Evolutionary conservation across 2,888 invertebrate species (phyloP).

Genomic region (Adineta ricciae): DNA sequence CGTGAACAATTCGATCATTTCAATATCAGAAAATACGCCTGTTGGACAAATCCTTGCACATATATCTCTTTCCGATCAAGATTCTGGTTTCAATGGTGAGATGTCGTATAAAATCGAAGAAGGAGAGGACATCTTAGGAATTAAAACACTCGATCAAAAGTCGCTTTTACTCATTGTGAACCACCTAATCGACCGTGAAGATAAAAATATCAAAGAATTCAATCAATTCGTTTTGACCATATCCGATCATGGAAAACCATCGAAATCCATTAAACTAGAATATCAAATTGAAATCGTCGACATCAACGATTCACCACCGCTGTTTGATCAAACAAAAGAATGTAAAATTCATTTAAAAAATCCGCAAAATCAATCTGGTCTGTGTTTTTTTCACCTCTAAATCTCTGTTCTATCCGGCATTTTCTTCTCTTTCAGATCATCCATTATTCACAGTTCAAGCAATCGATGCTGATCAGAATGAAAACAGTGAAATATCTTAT

Average conservation of each 20-base stretch:
- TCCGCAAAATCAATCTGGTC: neutral
- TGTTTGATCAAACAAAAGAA: neutral
- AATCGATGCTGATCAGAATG: neutral
- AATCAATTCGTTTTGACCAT: neutral
- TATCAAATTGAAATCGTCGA: neutral
- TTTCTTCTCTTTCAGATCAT: neutral
- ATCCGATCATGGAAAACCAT: neutral
- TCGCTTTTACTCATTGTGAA: conserved; percentile 25
- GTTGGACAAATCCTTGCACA: conserved; percentile 28
- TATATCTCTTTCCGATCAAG: conserved; percentile 26
- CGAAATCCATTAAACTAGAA: neutral
- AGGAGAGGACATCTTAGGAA: neutral
- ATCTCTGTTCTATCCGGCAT: no score
- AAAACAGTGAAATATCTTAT: neutral
- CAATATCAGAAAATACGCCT: conserved; percentile 16
- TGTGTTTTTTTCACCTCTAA: neutral
- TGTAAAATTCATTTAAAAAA: neutral
- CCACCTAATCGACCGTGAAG: conserved; percentile 21
- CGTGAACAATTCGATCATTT: conserved; percentile 10
- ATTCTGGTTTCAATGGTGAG: conserved; percentile 24
- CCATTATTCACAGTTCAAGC: neutral
- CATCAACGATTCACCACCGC: neutral
- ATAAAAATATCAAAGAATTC: neutral
- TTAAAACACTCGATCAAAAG: conserved; percentile 24
- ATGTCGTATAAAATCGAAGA: conserved; percentile 20